A percentile compares a stretch with the other conserved stretches of the same genome.
Evolutionary conservation across 2,113 vertebrate species (phyloP).

Genomic region (Hippotragus niger): DNA sequence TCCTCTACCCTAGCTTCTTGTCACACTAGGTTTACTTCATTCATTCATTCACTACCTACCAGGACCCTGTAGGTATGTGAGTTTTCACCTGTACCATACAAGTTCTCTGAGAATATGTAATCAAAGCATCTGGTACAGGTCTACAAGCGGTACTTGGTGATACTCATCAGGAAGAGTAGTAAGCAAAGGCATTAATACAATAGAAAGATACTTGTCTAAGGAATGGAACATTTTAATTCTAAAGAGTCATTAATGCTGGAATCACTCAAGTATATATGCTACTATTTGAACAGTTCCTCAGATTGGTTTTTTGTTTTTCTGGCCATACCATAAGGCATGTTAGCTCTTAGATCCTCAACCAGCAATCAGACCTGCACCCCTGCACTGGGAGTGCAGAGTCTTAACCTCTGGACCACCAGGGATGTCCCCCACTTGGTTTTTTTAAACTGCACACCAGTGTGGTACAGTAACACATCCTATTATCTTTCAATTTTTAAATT

Average conservation of each 20-base stretch:
- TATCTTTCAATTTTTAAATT: neutral
- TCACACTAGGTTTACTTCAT: neutral
- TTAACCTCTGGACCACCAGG: neutral
- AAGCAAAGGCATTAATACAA: neutral
- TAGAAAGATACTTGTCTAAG: neutral
- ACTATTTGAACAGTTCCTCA: neutral
- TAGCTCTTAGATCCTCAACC: neutral
- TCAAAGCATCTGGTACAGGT: neutral
- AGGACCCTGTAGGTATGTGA: neutral
- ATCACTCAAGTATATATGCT: neutral
- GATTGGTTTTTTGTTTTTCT: neutral
- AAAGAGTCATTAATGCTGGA: neutral
- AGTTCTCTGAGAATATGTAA: neutral
- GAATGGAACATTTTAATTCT: conserved; percentile 21
- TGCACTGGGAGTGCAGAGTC: neutral
- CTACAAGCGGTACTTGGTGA: neutral
- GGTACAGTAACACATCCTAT: neutral
- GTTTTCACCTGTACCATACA: neutral
- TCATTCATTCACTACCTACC: neutral
- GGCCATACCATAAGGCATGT: neutral
- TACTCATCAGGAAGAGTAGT: neutral
- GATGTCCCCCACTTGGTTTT: neutral
- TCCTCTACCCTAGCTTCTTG: neutral
- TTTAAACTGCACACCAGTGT: neutral
- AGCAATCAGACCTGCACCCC: neutral